Evolutionary conservation across 2,797 vertebrate genomes (phyloP).

Genomic region (Platyrinchus mystaceus): DNA sequence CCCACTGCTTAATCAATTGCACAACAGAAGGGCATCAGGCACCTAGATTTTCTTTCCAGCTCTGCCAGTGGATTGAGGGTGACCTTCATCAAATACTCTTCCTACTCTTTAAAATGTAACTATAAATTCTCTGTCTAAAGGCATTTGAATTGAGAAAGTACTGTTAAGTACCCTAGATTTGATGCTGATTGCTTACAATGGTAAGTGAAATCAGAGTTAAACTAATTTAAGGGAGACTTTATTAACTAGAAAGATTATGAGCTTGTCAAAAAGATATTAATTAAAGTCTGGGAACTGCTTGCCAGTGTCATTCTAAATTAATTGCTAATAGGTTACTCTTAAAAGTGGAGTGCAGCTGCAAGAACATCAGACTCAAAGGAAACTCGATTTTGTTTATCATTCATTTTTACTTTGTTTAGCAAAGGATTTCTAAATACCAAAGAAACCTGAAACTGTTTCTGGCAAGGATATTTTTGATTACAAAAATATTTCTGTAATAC

Average conservation of each 20-base stretch:
- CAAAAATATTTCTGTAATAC: neutral
- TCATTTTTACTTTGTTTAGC: constrained; percentile 64
- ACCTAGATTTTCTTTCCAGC: neutral
- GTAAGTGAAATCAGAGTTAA: constrained; percentile 49
- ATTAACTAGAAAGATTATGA: constrained; percentile 48
- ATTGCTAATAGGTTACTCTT: constrained; percentile 54
- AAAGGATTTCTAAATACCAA: constrained; percentile 44
- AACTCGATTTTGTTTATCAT: constrained; percentile 57
- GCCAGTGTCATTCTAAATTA: constrained; percentile 58
- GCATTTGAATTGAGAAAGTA: neutral
- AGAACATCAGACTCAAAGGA: constrained; percentile 49
- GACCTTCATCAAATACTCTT: constrained; percentile 16
- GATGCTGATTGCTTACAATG: neutral
- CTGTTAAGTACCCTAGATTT: constrained; percentile 8
- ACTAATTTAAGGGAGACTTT: constrained; percentile 44
- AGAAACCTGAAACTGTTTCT: constrained; percentile 43
- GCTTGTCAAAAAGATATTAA: constrained; percentile 61
- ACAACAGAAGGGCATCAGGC: neutral
- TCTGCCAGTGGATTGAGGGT: neutral
- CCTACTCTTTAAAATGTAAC: neutral
- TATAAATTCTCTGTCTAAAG: constrained; percentile 1
- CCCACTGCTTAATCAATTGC: neutral
- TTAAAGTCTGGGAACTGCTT: constrained; percentile 57
- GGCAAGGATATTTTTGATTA: constrained; percentile 44
- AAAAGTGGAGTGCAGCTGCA: constrained; percentile 62